Percentiles rank a stretch among this genome's conserved stretches.
Evolutionary conservation across 2,797 vertebrate species (phyloP).

Genomic region (Siniperca undulata): DNA sequence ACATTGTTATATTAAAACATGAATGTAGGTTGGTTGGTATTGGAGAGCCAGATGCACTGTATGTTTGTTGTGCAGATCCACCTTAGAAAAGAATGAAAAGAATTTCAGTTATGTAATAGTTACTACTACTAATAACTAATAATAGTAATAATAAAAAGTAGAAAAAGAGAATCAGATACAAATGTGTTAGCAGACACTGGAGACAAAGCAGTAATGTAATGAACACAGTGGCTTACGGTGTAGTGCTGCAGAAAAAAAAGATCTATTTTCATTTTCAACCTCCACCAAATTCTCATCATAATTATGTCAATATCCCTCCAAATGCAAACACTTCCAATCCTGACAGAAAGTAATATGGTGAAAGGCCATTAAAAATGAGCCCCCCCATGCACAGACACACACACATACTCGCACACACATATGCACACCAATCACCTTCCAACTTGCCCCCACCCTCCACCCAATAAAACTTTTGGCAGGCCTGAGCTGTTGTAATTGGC

Average conservation of each 20-base stretch:
- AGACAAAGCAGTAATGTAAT: conserved; percentile 45
- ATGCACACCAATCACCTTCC: conserved; percentile 67
- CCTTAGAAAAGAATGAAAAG: neutral
- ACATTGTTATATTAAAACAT: neutral
- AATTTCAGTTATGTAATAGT: neutral
- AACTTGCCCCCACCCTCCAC: conserved; percentile 73
- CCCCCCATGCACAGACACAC: conserved; percentile 45
- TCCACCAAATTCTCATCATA: conserved; percentile 84
- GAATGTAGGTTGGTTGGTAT: neutral
- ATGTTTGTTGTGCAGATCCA: neutral
- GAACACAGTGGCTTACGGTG: conserved; percentile 41
- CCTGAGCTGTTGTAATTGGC: conserved; percentile 86
- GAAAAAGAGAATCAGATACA: conserved; percentile 6
- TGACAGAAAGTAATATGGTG: conserved; percentile 81
- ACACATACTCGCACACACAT: conserved; percentile 37
- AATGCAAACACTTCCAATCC: conserved; percentile 81
- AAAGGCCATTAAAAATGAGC: conserved; percentile 82
- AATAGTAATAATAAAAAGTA: neutral
- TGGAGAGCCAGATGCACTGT: neutral
- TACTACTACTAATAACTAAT: neutral
- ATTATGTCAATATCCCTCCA: conserved; percentile 82
- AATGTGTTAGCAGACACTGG: conserved; percentile 19
- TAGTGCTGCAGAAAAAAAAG: conserved; percentile 46
- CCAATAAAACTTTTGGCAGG: conserved; percentile 88
- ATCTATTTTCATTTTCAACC: conserved; percentile 76